Base-by-base conservation (phyloP, 1,140 invertebrate species). In the Rhopalosiphum padi region DNA sequence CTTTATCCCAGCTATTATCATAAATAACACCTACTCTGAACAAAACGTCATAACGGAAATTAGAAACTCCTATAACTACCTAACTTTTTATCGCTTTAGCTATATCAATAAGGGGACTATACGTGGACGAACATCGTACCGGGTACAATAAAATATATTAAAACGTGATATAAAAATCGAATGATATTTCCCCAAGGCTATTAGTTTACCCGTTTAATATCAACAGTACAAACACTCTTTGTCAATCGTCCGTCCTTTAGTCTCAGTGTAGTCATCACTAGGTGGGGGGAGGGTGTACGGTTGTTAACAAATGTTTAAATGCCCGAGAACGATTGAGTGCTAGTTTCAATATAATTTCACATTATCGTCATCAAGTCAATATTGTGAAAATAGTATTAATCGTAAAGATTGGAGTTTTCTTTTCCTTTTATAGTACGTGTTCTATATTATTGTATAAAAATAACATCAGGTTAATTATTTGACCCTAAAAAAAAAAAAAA, bases 11-110 rank as follows among this genome's bases (percentile, higher is more conserved):
- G 30, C 53, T 41, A 30, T 30, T 68, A 82, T 48, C 91, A 35
- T 92, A 85, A 92, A 92, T 92, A 92, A 92, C 48, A 53, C 77
- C 90, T 91, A 35, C 41, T 37, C 37, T 8, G n/a, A 11, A 82
- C 77, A 35, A 82, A 83, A 85, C 91, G 35, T 43, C 46, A 53
- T 85, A 85, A 92, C 77, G 48, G 82, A 83, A 83, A 92, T 85
- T 82, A 92, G 77, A 92, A 92, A 92, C 91, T 92, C 53, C 60
- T n/a, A 48, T 53, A 92, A 85, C 48, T 92, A 85, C 77, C 68
- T n/a, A 85, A 92, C 91, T 92, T 92, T 85, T 83, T 85, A 37
- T 82, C 48, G 43, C n/a, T 91, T 43, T 43, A 43, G 7, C 25
- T 37, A 55, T 55, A 55, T 30, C 55, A 35, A 53, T 35, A 90